A percentile compares a stretch with the other conserved stretches of the same genome.
Evolutionary conservation across 37 sponge, comb jelly and placozoan species (phyloP).

Genomic region (Cladorhizidae sp.): DNA sequence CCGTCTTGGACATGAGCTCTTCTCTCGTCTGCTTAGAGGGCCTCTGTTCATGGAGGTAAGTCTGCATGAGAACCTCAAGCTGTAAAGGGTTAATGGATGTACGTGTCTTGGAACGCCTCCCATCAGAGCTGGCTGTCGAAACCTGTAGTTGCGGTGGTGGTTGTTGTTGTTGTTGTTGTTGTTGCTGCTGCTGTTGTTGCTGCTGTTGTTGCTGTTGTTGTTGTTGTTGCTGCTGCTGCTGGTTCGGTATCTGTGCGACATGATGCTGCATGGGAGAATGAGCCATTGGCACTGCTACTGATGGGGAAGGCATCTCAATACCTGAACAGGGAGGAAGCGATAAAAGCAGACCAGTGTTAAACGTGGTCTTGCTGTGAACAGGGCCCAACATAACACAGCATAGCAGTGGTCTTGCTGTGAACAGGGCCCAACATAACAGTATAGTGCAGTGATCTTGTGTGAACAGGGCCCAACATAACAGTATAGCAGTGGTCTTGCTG

Average conservation of each 20-base stretch:
- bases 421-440: too few relatives aligned
- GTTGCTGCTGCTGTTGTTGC: too few relatives aligned
- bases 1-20: slow-evolving; percentile 67
- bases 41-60: slow-evolving; percentile 60
- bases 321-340: background rate
- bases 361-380: too few relatives aligned
- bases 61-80: slow-evolving; percentile 63
- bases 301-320: background rate
- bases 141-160: too few relatives aligned
- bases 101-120: slow-evolving; percentile 42
- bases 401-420: too few relatives aligned
- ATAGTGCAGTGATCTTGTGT: too few relatives aligned
- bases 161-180: too few relatives aligned
- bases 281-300: background rate
- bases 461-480: too few relatives aligned
- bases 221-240: too few relatives aligned
- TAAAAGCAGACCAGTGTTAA: background rate
- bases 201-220: too few relatives aligned
- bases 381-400: too few relatives aligned
- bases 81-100: slow-evolving; percentile 79
- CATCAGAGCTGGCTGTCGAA: background rate
- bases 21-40: slow-evolving; percentile 71
- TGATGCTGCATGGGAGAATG: slow-evolving; percentile 12
- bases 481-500: too few relatives aligned
- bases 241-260: background rate